A percentile compares a stretch with the other conserved stretches of the same genome.
Evolutionary conservation across 2,888 invertebrate genomes (phyloP).

Genomic region (Congeria kusceri): DNA sequence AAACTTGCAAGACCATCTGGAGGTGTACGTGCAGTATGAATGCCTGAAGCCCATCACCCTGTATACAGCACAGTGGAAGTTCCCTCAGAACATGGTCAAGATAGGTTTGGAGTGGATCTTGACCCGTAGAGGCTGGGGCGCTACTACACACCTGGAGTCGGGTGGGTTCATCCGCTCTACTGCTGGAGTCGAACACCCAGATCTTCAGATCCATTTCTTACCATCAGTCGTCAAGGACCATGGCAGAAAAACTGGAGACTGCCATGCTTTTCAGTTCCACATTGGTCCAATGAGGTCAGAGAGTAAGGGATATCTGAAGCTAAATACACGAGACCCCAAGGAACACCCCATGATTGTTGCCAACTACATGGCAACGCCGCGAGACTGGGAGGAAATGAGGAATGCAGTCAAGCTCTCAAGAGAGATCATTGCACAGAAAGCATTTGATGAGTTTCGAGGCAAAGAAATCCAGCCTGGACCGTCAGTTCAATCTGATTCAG

Average conservation of each 20-base stretch:
- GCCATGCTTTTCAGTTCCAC: constrained; percentile 87
- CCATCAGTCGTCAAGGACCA: constrained; percentile 87
- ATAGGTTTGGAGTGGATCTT: constrained; percentile 86
- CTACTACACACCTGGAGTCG: constrained; percentile 86
- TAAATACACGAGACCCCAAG: constrained; percentile 91
- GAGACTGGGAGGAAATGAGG: constrained; percentile 87
- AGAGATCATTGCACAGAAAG: constrained; percentile 84
- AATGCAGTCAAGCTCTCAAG: constrained; percentile 76
- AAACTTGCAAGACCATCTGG: constrained; percentile 92
- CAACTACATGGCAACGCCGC: constrained; percentile 91
- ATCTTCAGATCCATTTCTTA: constrained; percentile 87
- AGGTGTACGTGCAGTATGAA: constrained; percentile 86
- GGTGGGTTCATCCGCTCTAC: constrained; percentile 86
- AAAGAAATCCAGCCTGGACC: constrained; percentile 78
- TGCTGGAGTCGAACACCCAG: constrained; percentile 84
- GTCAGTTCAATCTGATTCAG: constrained; percentile 78
- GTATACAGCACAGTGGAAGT: constrained; percentile 86
- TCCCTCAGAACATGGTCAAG: constrained; percentile 86
- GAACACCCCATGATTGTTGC: constrained; percentile 95
- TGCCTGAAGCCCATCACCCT: constrained; percentile 86
- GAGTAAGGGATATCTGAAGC: constrained; percentile 92
- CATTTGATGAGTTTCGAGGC: constrained; percentile 82
- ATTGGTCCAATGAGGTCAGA: constrained; percentile 91
- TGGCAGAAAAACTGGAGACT: constrained; percentile 85
- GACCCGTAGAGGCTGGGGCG: constrained; percentile 84